Base-by-base conservation (phyloP, 2,797 vertebrate genomes). In the Menidia menidia region DNA sequence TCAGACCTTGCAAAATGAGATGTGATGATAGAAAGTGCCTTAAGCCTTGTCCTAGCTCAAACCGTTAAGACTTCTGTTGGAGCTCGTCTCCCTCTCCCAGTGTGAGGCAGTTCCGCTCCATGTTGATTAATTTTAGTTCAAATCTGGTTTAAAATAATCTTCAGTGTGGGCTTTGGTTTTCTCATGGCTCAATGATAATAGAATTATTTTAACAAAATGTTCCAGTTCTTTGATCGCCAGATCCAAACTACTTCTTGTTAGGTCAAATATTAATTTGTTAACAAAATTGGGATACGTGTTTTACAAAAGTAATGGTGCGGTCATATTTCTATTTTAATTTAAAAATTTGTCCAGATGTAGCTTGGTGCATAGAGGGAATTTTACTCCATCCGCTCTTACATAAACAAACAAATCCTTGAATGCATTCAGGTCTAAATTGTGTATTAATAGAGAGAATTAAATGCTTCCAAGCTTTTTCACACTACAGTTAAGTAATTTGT, bases 1-100 rank as follows among this genome's bases (percentile, higher is more conserved):
- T 81, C 64, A 61, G 31, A 70, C 54, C 50, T 48, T 77, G 79
- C 33, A 68, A 75, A 80, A 80, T 84, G 70, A 77, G 53, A 50
- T 18, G 13, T 55, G 67, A 75, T 81, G 80, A 88, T 87, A 73
- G 71, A 78, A 83, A 87, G 72, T 64, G 77, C 80, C 81, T 73
- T 57, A 59, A 86, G 78, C 79, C 64, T 73, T 41, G 59, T 81
- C 73, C 75, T 18, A 6, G 83, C 86, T 85, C 76, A 87, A 79
- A 87, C 77, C 81, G 76, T 81, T 53, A 31, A 12, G 33, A 64
- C 52, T 82, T 81, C n/a, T 62, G 48, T 68, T n/a, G 72, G 74
- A 75, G 68, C 57, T 78, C 25, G 61, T 74, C 67, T 68, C 32
- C 68, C 55, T 25, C 59, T 58, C 19, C 59, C 39, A 30, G 60